These are phyloP conservation scores for Zeuzera pyrina DNA, from an alignment of 2,888 invertebrate species.

Conservation along the genomic window DNA sequence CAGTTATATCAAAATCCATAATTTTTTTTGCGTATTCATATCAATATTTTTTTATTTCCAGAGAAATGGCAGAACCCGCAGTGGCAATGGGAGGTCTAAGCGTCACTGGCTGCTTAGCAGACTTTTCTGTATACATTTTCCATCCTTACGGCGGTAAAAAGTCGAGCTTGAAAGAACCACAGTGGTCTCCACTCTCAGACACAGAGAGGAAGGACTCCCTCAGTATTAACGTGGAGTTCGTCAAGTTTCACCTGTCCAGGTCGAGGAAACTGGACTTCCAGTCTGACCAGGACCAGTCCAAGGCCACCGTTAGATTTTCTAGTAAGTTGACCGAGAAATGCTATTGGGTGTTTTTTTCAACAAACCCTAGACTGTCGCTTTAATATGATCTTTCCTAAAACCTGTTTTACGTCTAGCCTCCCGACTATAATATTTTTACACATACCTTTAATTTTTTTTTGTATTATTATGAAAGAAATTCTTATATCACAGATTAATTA, in stretches of 20 bases:
- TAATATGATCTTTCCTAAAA: too few relatives aligned
- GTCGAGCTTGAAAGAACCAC: slow-evolving; percentile 82
- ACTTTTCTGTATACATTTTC: slow-evolving; percentile 98
- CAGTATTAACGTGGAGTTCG: slow-evolving; percentile 96
- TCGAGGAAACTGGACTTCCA: slow-evolving; percentile 91
- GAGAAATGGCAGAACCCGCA: slow-evolving; percentile 74
- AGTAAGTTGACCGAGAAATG: slow-evolving; percentile 79
- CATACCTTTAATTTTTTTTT: too few relatives aligned
- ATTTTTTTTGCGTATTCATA: too few relatives aligned
- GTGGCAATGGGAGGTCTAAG: slow-evolving; percentile 89
- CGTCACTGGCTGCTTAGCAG: slow-evolving; percentile 96
- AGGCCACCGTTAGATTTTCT: slow-evolving; percentile 93
- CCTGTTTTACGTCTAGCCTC: too few relatives aligned
- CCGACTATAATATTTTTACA: too few relatives aligned
- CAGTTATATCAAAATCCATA: too few relatives aligned
- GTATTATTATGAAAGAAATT: too few relatives aligned
- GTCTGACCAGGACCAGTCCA: slow-evolving; percentile 78
- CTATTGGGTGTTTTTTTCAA: too few relatives aligned
- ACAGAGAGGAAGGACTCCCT: slow-evolving; percentile 95
- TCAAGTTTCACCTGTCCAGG: slow-evolving; percentile 94
- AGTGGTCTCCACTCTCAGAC: slow-evolving; percentile 90
- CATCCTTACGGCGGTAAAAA: slow-evolving; percentile 98
- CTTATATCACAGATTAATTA: too few relatives aligned
- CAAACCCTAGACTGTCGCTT: too few relatives aligned
- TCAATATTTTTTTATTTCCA: slow-evolving; percentile 28